Base-by-base conservation (phyloP, 2,888 invertebrate species). In the Cotesia congregata region DNA sequence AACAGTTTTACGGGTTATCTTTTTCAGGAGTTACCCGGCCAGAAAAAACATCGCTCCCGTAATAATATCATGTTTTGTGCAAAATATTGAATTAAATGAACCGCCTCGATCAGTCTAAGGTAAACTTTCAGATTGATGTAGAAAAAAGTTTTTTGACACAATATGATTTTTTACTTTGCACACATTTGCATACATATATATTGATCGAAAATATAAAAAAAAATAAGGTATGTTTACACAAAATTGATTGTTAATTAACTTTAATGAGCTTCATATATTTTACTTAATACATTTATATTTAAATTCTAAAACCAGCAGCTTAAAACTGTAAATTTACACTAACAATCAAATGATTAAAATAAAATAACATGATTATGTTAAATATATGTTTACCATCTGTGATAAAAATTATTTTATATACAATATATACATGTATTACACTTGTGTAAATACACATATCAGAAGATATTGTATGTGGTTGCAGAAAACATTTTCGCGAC, bases 331-430 rank as follows among this genome's bases (percentile, higher is more conserved):
- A 50, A 50, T 50, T 50, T 50, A 9, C 50, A 50, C 50, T 62
- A 62, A 62, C 62, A 62, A 20, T 62, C 7, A 62, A 62, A 62
- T 62, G 62, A 7, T 62, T 62, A 15, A 62, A 62, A n/a, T 12
- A 50, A 12, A 50, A 50, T 50, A 50, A 50, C 50, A 50, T 50
- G 50, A 50, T 50, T 12, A 12, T 50, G 9, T 12, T 50, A 50
- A 50, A 50, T 50, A 50, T 50, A 50, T 50, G 12, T 9, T 3
- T 30, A 30, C 30, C 30, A 30, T 30, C 30, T 30, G 30, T 30
- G 30, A 30, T 30, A 30, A 30, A 30, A 30, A 30, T 30, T 30
- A 30, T 30, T 30, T 30, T 50, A 50, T 50, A 50, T 50, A 50
- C 6, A 50, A 50, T 50, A 50, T 50, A 50, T 50, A 9, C 12